Conservation (phyloP, 2,113 vertebrate species). For the Panthera uncia region DNA sequence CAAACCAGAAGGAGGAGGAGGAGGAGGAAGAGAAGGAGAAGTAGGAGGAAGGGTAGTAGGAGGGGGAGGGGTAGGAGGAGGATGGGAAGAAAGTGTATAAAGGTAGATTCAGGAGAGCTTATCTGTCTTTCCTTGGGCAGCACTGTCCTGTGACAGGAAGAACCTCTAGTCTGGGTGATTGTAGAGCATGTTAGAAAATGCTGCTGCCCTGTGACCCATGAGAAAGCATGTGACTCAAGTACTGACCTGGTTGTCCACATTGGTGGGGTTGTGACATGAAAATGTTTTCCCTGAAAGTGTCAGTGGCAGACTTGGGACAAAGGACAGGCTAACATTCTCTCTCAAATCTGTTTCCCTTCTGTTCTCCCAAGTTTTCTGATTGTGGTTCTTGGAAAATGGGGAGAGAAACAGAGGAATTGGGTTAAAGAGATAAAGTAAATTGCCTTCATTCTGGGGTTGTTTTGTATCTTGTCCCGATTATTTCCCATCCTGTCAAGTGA, state of each 20-base stretch:
- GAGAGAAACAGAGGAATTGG: neutral
- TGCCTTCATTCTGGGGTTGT: neutral
- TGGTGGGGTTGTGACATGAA: neutral
- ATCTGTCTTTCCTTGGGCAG: neutral
- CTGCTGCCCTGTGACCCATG: neutral
- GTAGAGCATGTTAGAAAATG: neutral
- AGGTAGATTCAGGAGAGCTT: neutral
- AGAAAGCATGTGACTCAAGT: neutral
- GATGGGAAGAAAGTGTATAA: neutral
- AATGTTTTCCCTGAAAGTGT: neutral
- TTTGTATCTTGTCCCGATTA: neutral
- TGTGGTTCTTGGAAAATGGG: neutral
- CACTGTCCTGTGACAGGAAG: neutral
- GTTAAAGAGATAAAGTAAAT: neutral
- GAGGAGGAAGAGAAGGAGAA: neutral
- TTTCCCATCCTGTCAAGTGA: neutral
- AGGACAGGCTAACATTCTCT: neutral
- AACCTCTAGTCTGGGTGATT: neutral
- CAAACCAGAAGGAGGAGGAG: neutral
- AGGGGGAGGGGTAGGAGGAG: too few relatives aligned
- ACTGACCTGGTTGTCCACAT: neutral
- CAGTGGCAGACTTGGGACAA: neutral
- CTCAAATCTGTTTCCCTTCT: neutral
- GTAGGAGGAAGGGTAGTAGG: neutral
- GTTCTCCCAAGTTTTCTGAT: neutral